Base-by-base conservation (phyloP, 2,888 invertebrate genomes). In the Drosophila tripunctata region DNA sequence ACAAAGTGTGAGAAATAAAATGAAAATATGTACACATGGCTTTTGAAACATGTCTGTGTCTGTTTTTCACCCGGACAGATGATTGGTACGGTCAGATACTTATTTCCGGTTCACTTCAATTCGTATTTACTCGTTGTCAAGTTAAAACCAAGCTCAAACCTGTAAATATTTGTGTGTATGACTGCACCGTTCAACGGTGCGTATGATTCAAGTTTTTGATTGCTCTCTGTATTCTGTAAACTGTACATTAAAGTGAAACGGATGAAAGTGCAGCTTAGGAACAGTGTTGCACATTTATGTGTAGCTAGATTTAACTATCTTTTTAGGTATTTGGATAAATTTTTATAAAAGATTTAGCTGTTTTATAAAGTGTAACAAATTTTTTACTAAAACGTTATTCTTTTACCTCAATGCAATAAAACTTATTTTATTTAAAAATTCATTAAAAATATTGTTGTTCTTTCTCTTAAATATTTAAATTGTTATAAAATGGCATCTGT, bases 131-230 rank as follows among this genome's bases (percentile, higher is more conserved):
- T 40, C 12, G 8, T 21, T 54, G 41, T 40, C 38, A 58, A 52
- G 35, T 21, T 21, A 58, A 72, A 51, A 19, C 70, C 19, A 5
- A 60, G 71, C 71, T 64, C 33, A 54, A 44, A 52, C 35, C 52
- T 22, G 55, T 35, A 58, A 58, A 60, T 60, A 31, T 41, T 51
- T 40, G 24, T 38, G 38, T 15, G 10, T 45, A 61, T 51, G 54
- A 47, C 35, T 48, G 31, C 27, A 22, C 24, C 10, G 57, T 54
- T 21, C 67, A 83, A 62, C 71, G 51, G 64, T 41, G 77, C 80
- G 69, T 71, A 68, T 79, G 77, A 86, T 52, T 76, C 65, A 44
- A 67, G 51, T 36, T 60, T 61, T 33, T 33, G 44, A 61, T 70
- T 57, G 54, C 30, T 31, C 43, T 58, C 38, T 14, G 56, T 6